Evolutionary conservation across 2,797 vertebrate genomes (phyloP).

Genomic region (Poeciliopsis gracilis): DNA sequence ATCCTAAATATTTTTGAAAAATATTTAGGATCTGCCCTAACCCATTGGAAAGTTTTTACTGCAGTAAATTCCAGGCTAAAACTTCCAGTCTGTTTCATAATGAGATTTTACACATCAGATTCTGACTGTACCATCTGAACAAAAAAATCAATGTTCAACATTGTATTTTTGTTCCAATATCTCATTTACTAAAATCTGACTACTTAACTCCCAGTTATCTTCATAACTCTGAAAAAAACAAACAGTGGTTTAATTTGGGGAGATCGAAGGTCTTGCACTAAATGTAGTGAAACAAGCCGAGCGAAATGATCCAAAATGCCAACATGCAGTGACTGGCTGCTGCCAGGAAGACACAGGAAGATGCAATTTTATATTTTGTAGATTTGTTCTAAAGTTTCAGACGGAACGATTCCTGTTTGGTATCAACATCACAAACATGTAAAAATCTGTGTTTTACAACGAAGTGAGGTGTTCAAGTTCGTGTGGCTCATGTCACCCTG

Average conservation of each 20-base stretch:
- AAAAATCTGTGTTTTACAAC: constrained; percentile 17
- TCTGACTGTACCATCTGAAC: not conserved
- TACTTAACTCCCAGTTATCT: not conserved
- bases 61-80: not conserved
- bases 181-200: not conserved
- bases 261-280: too few species aligned
- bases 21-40: too few species aligned
- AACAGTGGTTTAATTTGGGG: too few species aligned
- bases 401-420: not conserved
- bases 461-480: constrained; percentile 34
- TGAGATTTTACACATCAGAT: not conserved
- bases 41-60: not conserved
- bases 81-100: not conserved
- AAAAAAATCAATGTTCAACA: not conserved
- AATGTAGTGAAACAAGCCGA: too few species aligned
- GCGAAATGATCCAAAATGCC: too few species aligned
- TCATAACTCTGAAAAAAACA: too few species aligned
- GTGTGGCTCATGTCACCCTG: constrained; percentile 48
- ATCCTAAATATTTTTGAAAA: not conserved
- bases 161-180: not conserved
- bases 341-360: too few species aligned
- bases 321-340: too few species aligned
- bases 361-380: too few species aligned
- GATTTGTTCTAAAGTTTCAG: not conserved
- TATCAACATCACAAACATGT: not conserved